Base-by-base conservation (phyloP, 2,113 vertebrate genomes). In the Morone saxatilis region DNA sequence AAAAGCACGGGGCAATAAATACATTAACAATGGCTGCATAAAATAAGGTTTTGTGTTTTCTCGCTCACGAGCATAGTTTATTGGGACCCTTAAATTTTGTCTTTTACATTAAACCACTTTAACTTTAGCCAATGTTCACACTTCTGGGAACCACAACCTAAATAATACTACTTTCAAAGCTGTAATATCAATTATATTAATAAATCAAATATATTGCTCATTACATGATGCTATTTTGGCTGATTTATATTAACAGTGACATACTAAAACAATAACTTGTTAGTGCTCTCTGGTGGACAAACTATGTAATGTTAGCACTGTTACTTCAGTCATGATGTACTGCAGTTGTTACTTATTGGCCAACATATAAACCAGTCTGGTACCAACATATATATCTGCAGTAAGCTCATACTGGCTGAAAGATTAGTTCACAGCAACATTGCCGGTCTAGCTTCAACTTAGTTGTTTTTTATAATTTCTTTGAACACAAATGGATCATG, bases 211-310 rank as follows among this genome's bases (percentile, higher is more conserved):
- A 43, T n/a, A 22, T 22, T 48, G 4, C 10, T 43, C 5, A 43
- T 17, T 25, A 6, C 13, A 38, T 43, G 12, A 25, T 41, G 6
- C 36, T 48, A 0, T 50, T 10, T 19, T 22, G 43, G 38, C 17
- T 16, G 7, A 31, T 31, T 31, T 31, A 31, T 3, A 31, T 31
- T 31, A 31, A 31, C 31, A 31, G 31, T 31, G 31, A 31, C 31
- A 31, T 31, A 31, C 31, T 31, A 31, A 31, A 31, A 3, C 2
- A 31, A 31, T 31, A 57, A 25, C 22, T 31, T 40, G 8, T 59
- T 2, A 36, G 38, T 19, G 47, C 79, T 22, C 25, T 71, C 88
- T 88, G 9, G 61, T 88, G 90, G 76, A 22, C n/a, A 73, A 69
- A 63, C 4, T n/a, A 4, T 66, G 69, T 1, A 53, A 86, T n/a